phyloP scores from a whole-genome alignment of 2,888 invertebrate species.

The Aethes cnicana region DNA sequence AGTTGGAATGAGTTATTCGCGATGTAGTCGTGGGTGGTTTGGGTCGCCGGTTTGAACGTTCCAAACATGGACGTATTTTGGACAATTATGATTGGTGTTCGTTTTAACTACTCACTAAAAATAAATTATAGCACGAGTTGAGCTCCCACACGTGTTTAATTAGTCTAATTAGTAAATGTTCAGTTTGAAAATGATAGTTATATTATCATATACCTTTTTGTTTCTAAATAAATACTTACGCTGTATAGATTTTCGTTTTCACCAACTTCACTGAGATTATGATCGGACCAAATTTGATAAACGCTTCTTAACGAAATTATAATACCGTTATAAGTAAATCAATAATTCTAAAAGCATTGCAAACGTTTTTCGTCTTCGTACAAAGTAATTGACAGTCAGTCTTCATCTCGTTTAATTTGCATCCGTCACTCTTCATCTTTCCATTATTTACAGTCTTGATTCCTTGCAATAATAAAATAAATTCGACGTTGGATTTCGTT shows the following conservation, averaged over 20 bases:
- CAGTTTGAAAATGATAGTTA: too few species aligned
- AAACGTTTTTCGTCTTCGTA: constrained; percentile 22
- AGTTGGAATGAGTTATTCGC: constrained; percentile 72
- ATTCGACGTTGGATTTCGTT: too few species aligned
- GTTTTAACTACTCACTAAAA: not conserved
- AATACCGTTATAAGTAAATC: constrained; percentile 10
- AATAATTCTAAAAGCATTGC: constrained; percentile 4
- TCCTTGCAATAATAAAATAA: constrained; percentile 13
- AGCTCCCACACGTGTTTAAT: too few species aligned
- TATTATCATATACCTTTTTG: too few species aligned
- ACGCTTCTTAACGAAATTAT: constrained; percentile 15
- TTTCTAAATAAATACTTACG: too few species aligned
- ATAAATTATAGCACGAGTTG: too few species aligned
- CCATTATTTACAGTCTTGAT: constrained; percentile 6
- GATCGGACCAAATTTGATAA: too few species aligned
- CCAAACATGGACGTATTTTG: constrained; percentile 1
- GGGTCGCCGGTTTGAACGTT: constrained; percentile 26
- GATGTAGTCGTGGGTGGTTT: constrained; percentile 48
- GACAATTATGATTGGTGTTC: not conserved
- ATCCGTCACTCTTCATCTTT: constrained; percentile 17
- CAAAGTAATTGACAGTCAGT: constrained; percentile 24
- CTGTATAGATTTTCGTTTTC: too few species aligned
- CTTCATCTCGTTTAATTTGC: constrained; percentile 25
- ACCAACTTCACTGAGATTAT: too few species aligned
- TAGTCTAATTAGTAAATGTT: too few species aligned